Conservation (phyloP, 1,140 invertebrate genomes). For the Drosophila eugracilis region DNA sequence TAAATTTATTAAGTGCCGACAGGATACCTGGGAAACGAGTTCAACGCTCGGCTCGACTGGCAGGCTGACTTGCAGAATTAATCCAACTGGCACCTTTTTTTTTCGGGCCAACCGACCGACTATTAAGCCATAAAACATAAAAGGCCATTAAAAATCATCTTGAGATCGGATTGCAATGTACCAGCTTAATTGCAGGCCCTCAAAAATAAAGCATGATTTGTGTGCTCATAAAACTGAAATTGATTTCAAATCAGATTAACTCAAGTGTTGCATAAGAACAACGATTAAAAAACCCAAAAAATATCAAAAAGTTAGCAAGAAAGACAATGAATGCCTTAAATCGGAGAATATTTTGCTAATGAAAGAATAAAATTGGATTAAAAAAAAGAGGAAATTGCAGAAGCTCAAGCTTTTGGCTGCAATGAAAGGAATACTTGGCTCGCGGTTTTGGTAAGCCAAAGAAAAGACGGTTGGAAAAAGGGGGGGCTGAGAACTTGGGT, state of each 20-base stretch:
- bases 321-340: background rate
- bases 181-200: conserved; percentile 28
- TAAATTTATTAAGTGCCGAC: conserved; percentile 77
- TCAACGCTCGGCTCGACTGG: conserved; percentile 39
- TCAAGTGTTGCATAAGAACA: conserved; percentile 26
- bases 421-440: conserved; percentile 57
- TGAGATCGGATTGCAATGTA: conserved; percentile 42
- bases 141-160: conserved; percentile 47
- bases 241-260: conserved; percentile 28
- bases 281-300: background rate
- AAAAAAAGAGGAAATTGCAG: conserved; percentile 54
- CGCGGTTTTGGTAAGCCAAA: conserved; percentile 1
- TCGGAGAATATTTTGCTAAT: conserved; percentile 51
- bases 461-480: background rate
- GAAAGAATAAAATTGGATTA: conserved; percentile 57
- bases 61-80: conserved; percentile 39
- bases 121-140: conserved; percentile 51
- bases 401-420: conserved; percentile 13
- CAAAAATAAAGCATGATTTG: conserved; percentile 44
- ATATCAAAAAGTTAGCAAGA: background rate
- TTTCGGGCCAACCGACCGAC: conserved; percentile 23
- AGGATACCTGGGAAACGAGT: conserved; percentile 54
- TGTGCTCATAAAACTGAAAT: conserved; percentile 48
- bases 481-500: background rate
- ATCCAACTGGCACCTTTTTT: conserved; percentile 9